Percentiles rank a stretch among this genome's conserved stretches.
These are phyloP conservation scores for Orycteropus afer DNA, from an alignment of 2,113 vertebrate species.

Conservation along the genomic window DNA sequence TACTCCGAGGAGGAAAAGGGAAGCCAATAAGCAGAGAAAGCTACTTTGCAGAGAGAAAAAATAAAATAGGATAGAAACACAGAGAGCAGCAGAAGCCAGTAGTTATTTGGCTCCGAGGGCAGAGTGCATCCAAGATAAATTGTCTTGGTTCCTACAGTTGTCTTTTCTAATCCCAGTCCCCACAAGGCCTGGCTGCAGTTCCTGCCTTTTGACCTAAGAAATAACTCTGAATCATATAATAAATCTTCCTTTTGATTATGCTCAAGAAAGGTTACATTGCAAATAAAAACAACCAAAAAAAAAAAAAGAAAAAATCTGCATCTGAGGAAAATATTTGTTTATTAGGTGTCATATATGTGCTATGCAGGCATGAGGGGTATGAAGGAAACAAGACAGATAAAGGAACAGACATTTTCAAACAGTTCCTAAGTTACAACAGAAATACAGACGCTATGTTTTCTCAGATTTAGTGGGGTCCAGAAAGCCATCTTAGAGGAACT, in stretches of 20 bases:
- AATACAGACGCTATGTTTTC: not conserved
- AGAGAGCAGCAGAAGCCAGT: not conserved
- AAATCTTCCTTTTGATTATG: slow-evolving; percentile 37
- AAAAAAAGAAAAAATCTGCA: too few species aligned
- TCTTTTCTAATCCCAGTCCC: not conserved
- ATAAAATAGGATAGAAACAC: not conserved
- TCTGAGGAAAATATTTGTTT: slow-evolving; percentile 3
- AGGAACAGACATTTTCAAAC: not conserved
- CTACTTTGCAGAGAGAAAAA: not conserved
- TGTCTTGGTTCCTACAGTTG: not conserved
- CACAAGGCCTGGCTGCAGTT: not conserved
- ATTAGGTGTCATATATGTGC: not conserved
- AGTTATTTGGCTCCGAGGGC: not conserved
- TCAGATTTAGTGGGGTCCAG: not conserved
- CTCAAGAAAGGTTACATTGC: not conserved
- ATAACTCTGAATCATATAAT: slow-evolving; percentile 45
- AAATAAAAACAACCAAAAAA: slow-evolving; percentile 8
- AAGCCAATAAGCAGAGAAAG: not conserved
- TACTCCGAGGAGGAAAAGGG: not conserved
- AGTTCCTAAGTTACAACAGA: not conserved
- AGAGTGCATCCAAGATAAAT: slow-evolving; percentile 26
- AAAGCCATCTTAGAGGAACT: not conserved
- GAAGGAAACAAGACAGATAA: not conserved
- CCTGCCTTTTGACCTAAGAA: slow-evolving; percentile 46
- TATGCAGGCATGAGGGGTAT: not conserved